Conservation (phyloP, 2,797 vertebrate species). For the Epinephelus malabaricus region DNA sequence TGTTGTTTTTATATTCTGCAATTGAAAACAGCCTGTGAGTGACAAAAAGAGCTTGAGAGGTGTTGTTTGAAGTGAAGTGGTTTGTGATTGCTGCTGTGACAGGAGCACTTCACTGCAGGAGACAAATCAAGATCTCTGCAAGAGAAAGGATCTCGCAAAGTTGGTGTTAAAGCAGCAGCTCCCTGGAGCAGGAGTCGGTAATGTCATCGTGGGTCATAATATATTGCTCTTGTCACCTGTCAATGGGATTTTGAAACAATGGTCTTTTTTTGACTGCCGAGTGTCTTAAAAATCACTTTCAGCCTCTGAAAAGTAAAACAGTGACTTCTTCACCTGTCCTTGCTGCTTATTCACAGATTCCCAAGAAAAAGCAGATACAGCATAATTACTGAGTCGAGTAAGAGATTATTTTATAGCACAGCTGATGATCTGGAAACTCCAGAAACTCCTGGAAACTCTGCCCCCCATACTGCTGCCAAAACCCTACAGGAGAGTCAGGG, state of each 20-base stretch:
- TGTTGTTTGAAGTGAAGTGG: constrained; percentile 16
- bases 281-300: not conserved
- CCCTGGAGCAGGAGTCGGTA: not conserved
- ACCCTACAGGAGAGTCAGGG: constrained; percentile 5
- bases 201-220: not conserved
- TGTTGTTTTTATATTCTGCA: not conserved
- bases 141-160: constrained; percentile 2
- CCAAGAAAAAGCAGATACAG: constrained; percentile 6
- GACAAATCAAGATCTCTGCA: constrained; percentile 23
- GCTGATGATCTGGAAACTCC: constrained; percentile 14
- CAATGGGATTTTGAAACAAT: not conserved
- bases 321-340: not conserved
- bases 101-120: constrained; percentile 26
- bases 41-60: constrained; percentile 8
- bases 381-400: not conserved
- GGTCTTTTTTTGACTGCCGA: not conserved
- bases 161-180: constrained; percentile 15
- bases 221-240: not conserved
- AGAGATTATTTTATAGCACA: constrained; percentile 10
- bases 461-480: not conserved
- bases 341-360: not conserved
- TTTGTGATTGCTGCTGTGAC: constrained; percentile 31
- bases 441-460: not conserved
- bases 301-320: not conserved
- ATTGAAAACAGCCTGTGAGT: constrained; percentile 13